Base-by-base conservation (phyloP, 1,140 invertebrate species). In the Atta cephalotes region DNA sequence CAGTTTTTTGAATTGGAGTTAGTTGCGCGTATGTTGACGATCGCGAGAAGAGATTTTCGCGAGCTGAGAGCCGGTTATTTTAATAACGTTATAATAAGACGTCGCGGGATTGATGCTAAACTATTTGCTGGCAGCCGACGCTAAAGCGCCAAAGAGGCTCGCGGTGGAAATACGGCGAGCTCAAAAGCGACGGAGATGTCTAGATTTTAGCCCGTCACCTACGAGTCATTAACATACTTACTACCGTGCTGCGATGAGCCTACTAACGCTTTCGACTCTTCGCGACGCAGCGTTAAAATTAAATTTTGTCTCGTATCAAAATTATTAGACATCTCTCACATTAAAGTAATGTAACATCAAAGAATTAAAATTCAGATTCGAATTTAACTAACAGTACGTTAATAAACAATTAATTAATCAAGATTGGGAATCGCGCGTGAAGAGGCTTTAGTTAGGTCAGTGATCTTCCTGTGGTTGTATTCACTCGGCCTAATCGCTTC, bases 61-160 rank as follows among this genome's bases (percentile, higher is more conserved):
- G 81, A 51, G 49, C 65, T 82, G 89, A 90, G 81, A 89, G 85
- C 76, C 79, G 88, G 93, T 94, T 94, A 94, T 94, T 94, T 94
- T 95, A 94, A 95, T 95, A 95, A 95, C 94, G 94, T 95, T 95
- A 95, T 95, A 95, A 95, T 95, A 95, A 95, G 95, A 95, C 94
- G 92, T 95, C 92, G 78, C 65, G 93, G 94, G 92, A 95, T 95
- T 95, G 94, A 95, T 94, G 95, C 92, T 95, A 88, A 94, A 95
- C 94, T 95, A 95, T 95, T 95, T 92, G 94, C 92, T 94, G 94
- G 94, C 94, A 95, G 92, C 90, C 91, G 89, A 88, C 91, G 89
- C 92, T 90, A 93, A 94, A 94, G 92, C 89, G 87, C 85, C 88
- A 81, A 86, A 87, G 68, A 68, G 77, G 62, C 28, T 84, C 76